These are phyloP conservation scores for Catharus bicknelli DNA, from an alignment of 2,113 vertebrate genomes.

Conservation along the genomic window DNA sequence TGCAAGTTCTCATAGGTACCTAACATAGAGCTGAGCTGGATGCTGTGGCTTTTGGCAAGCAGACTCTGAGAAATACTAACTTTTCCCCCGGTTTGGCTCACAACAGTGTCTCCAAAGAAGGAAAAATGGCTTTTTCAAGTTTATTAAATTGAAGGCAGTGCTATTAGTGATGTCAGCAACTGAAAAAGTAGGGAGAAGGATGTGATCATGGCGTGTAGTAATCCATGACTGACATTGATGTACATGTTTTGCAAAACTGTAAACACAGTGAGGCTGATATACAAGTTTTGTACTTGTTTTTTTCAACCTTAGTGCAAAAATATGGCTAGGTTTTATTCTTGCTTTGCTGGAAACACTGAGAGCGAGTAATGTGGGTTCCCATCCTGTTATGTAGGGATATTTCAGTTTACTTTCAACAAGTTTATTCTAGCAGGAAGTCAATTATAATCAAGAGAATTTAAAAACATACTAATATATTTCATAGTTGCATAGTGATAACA, in stretches of 20 bases:
- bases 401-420: neutral
- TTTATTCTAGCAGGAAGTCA: neutral
- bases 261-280: neutral
- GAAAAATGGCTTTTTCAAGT: neutral
- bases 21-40: rapidly evolving
- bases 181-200: neutral
- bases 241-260: neutral
- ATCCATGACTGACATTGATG: neutral
- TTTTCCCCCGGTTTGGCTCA: neutral
- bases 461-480: neutral
- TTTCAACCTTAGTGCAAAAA: neutral
- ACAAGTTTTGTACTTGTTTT: neutral
- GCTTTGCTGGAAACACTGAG: neutral
- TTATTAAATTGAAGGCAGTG: neutral
- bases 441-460: neutral
- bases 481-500: neutral
- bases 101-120: neutral
- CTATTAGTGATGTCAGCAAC: neutral
- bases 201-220: neutral
- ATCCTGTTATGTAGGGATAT: neutral
- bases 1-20: neutral
- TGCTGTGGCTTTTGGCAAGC: neutral
- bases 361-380: rapidly evolving
- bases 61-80: neutral
- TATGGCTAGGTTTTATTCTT: neutral